Evolutionary conservation across 2,113 vertebrate species (phyloP), one percentile per base, ranked within the genome.

Genomic region (Melanostigma gelatinosum): DNA sequence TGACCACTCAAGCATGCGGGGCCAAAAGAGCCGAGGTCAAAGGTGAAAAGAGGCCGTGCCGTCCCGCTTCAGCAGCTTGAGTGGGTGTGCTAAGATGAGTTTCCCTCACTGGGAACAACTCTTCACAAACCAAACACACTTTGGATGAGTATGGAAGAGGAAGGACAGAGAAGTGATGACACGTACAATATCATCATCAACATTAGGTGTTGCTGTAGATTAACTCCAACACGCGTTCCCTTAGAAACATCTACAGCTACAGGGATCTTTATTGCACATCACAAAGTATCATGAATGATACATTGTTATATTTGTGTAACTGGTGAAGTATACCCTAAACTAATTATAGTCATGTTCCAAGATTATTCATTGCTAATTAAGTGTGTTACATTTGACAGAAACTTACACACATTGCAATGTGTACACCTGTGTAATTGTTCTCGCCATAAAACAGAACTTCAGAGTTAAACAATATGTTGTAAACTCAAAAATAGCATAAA

Each of bases 1-100:
- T 63, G 77, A 85, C 71, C 67, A 83, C 64, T 87, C 67, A 70
- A 84, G 84, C 80, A 77, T 68, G 54, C 64, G 66, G 62, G 75
- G 50, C 29, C 68, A 69, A 87, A 55, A 77, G 74, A 79, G 22
- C 72, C 8, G 55, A 81, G 88, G 88, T 87, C 82, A 89, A 68
- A 36, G 85, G 77, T 87, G 71, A 88, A 79, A 55, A 64, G 50
- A 75, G 36, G 67, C 64, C 46, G 71, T 2, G 29, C 12, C 4
- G 22, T 57, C 13, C n/a, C 3, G 15, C 12, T 62, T 65, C 46
- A 79, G 44, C 42, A 61, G 74, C 1, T 4, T 44, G 42, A 36
- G 29, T 68, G 58, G n/a, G 64, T 42, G 63, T 55, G 57, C 7
- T 24, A 24, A 40, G 36, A 67, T 52, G 24, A 34, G 13, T 75